Conservation (phyloP, 1,140 invertebrate genomes). For the Forficula auricularia region DNA sequence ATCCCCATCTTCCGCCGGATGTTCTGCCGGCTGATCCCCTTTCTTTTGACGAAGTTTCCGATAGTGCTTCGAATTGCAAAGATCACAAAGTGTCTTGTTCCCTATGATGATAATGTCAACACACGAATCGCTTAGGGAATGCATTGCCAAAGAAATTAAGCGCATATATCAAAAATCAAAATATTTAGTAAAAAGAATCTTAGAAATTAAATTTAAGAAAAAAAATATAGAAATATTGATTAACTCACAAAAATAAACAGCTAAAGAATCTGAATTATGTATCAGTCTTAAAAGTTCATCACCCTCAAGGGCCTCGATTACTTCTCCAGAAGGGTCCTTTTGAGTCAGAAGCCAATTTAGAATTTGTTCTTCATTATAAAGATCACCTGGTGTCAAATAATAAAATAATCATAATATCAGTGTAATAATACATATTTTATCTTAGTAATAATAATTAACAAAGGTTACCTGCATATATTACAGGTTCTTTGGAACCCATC, state of each 20-base stretch:
- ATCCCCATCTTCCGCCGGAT: no score
- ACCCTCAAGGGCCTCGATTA: conserved; percentile 77
- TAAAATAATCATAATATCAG: neutral
- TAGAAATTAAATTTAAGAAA: neutral
- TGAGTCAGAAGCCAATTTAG: conserved; percentile 77
- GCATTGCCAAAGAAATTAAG: neutral
- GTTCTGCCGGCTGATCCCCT: conserved; percentile 1
- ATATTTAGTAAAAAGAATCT: neutral
- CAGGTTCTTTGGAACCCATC: conserved; percentile 69
- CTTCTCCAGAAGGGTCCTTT: conserved; percentile 74
- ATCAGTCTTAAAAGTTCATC: conserved; percentile 63
- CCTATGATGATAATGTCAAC: conserved; percentile 31
- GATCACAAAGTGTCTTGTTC: conserved; percentile 71
- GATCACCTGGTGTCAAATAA: conserved; percentile 41
- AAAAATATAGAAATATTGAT: neutral
- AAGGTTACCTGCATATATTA: conserved; percentile 71
- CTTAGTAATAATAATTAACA: neutral
- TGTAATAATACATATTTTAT: neutral
- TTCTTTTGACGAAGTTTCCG: conserved; percentile 45
- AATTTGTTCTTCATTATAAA: conserved; percentile 76
- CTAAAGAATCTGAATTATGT: conserved; percentile 62
- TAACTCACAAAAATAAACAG: conserved; percentile 83
- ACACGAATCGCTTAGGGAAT: no score
- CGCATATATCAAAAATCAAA: neutral
- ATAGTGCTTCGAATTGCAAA: conserved; percentile 52